phyloP scores from a whole-genome alignment of 2,113 vertebrate species.

The Pollimyrus isidori region DNA sequence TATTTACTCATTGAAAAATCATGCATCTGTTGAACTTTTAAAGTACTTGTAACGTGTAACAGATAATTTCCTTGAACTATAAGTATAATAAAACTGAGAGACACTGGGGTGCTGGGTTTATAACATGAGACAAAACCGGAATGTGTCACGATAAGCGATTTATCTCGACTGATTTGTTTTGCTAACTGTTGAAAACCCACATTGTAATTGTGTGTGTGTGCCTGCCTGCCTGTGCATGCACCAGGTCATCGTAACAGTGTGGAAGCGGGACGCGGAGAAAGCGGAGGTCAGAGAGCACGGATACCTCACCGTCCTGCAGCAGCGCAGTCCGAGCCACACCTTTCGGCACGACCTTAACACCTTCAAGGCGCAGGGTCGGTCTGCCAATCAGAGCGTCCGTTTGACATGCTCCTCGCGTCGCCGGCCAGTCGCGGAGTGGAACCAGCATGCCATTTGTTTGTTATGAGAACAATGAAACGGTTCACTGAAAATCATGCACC shows the following conservation, averaged over 20 bases:
- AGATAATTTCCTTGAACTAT: background rate
- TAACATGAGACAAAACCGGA: background rate
- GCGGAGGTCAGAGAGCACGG: constrained; percentile 69
- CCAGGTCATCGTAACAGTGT: constrained; percentile 77
- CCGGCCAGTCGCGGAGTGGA: background rate
- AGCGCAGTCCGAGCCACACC: constrained; percentile 65
- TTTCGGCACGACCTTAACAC: constrained; percentile 71
- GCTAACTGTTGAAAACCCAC: background rate
- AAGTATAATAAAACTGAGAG: background rate
- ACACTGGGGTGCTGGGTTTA: background rate
- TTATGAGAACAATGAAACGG: background rate
- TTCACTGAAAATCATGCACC: background rate
- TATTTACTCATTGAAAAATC: background rate
- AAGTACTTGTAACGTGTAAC: background rate
- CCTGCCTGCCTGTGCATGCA: background rate
- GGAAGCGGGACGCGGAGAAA: constrained; percentile 70
- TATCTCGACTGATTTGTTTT: background rate
- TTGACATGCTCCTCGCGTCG: background rate
- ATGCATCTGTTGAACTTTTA: background rate
- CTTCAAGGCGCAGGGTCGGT: constrained; percentile 76
- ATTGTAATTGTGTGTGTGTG: background rate
- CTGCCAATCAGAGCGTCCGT: background rate
- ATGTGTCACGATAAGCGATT: background rate
- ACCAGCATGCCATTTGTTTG: background rate
- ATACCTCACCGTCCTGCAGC: constrained; percentile 73